Percentiles rank a stretch among this genome's conserved stretches.
Conservation (phyloP, 2,888 invertebrate species). For the Melanostoma mellinum region DNA sequence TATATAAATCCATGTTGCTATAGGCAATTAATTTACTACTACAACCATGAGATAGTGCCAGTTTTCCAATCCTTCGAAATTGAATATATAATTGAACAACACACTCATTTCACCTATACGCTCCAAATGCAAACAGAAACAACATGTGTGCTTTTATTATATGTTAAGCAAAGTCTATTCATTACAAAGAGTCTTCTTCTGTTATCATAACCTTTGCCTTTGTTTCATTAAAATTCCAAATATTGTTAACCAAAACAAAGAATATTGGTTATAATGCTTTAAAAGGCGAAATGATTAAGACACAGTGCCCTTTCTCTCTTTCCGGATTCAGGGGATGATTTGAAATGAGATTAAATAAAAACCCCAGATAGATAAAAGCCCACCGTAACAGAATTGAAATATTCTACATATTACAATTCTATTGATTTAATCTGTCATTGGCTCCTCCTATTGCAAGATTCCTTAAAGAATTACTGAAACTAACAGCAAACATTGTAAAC, state of each 20-base stretch:
- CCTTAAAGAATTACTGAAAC: too few species aligned
- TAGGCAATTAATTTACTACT: constrained; percentile 28
- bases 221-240: constrained; percentile 12
- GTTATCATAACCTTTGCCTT: neutral
- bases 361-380: too few species aligned
- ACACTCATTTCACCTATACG: neutral
- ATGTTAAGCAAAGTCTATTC: neutral
- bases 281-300: constrained; percentile 5
- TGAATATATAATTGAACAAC: constrained; percentile 37
- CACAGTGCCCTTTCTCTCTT: neutral
- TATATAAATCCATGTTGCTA: neutral
- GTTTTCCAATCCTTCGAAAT: neutral
- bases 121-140: constrained; percentile 5
- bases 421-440: too few species aligned
- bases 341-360: too few species aligned
- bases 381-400: too few species aligned
- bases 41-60: constrained; percentile 3
- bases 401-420: too few species aligned
- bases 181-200: neutral
- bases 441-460: too few species aligned
- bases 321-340: too few species aligned
- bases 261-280: neutral
- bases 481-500: too few species aligned
- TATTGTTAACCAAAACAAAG: neutral
- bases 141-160: neutral